A percentile compares a stretch with the other conserved stretches of the same genome.
phyloP scores from a whole-genome alignment of 2,888 invertebrate genomes.

The Lochmaea crataegi region DNA sequence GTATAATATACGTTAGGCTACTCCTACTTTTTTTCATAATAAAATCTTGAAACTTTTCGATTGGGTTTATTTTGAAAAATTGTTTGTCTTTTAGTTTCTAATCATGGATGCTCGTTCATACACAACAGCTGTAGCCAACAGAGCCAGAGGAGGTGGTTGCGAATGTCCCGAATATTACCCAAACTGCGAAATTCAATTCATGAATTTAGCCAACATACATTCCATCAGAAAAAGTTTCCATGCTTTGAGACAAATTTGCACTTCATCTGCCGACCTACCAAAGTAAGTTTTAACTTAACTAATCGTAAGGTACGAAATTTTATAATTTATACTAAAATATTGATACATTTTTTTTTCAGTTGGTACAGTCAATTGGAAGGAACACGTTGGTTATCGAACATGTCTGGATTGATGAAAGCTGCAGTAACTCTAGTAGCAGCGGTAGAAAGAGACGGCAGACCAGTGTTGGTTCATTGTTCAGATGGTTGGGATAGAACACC shows the following conservation, averaged over 20 bases:
- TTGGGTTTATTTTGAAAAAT: slow-evolving; percentile 8
- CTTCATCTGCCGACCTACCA: slow-evolving; percentile 80
- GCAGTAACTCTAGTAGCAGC: slow-evolving; percentile 84
- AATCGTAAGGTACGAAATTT: too few relatives aligned
- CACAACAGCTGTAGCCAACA: slow-evolving; percentile 94
- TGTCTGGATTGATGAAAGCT: slow-evolving; percentile 85
- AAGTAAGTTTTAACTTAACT: slow-evolving; percentile 70
- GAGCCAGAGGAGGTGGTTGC: slow-evolving; percentile 96
- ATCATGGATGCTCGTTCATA: slow-evolving; percentile 97
- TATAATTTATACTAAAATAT: background rate
- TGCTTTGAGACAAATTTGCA: slow-evolving; percentile 81
- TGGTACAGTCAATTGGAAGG: slow-evolving; percentile 91
- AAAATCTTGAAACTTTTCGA: background rate
- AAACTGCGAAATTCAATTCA: slow-evolving; percentile 94
- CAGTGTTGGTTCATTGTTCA: slow-evolving; percentile 96
- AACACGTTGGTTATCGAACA: slow-evolving; percentile 92
- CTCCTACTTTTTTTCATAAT: too few relatives aligned
- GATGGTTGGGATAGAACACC: slow-evolving; percentile 99
- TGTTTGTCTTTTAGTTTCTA: slow-evolving; percentile 71
- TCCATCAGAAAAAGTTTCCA: slow-evolving; percentile 93
- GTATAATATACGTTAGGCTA: too few relatives aligned
- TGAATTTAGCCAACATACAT: slow-evolving; percentile 98
- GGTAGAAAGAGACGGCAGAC: slow-evolving; percentile 83
- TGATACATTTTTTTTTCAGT: slow-evolving; percentile 65
- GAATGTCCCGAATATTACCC: slow-evolving; percentile 97